Evolutionary conservation across 2,113 vertebrate species (phyloP).

Genomic region (Ophiodon elongatus): DNA sequence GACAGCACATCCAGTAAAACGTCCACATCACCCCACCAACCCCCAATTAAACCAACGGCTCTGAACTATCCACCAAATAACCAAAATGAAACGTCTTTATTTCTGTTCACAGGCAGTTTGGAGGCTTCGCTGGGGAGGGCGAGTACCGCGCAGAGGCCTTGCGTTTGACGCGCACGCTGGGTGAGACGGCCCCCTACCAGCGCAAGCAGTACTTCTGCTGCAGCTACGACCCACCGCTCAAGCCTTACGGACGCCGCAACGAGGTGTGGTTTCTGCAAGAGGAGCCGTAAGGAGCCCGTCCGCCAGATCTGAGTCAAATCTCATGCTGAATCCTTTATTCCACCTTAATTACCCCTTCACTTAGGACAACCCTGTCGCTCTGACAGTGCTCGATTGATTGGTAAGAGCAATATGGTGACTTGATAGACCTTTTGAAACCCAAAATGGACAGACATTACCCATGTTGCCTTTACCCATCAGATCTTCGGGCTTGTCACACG

Average conservation of each 20-base stretch:
- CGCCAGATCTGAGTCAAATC: not conserved
- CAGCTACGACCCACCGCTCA: constrained; percentile 91
- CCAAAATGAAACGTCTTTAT: not conserved
- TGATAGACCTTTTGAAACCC: constrained; percentile 25
- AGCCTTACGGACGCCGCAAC: constrained; percentile 91
- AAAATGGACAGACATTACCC: constrained; percentile 33
- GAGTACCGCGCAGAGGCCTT: constrained; percentile 87
- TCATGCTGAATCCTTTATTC: constrained; percentile 18
- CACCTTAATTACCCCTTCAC: not conserved
- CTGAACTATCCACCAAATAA: not conserved
- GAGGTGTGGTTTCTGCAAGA: constrained; percentile 94
- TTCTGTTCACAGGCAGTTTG: constrained; percentile 87
- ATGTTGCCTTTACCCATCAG: constrained; percentile 52
- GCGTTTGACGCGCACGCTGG: constrained; percentile 87
- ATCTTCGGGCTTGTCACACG: constrained; percentile 1
- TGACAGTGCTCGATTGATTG: constrained; percentile 16
- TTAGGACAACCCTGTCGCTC: constrained; percentile 29
- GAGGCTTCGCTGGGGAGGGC: constrained; percentile 91
- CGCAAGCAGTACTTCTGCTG: constrained; percentile 91
- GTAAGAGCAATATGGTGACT: constrained; percentile 31
- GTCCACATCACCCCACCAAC: not conserved
- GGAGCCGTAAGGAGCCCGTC: constrained; percentile 68
- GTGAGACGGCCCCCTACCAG: constrained; percentile 85
- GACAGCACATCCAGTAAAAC: not conserved
- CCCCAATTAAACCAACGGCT: not conserved